These are phyloP conservation scores for Lampris incognitus DNA, from an alignment of 2,113 vertebrate species.

Conservation along the genomic window DNA sequence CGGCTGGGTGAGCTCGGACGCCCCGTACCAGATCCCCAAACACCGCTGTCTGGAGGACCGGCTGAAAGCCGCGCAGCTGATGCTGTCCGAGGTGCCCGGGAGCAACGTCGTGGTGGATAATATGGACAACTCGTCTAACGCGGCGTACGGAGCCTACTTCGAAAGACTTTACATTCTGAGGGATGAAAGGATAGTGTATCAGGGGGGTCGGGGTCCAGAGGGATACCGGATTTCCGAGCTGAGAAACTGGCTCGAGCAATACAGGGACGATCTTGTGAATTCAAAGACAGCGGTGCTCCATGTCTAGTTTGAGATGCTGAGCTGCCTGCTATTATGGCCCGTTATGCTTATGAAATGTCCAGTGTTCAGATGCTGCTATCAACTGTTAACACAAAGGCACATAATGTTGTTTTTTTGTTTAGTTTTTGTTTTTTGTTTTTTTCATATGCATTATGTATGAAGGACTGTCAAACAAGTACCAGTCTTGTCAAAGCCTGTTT, in stretches of 20 bases:
- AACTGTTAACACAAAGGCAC: slow-evolving; percentile 54
- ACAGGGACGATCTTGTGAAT: slow-evolving; percentile 82
- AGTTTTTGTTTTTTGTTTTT: slow-evolving; percentile 4
- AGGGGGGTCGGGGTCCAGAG: slow-evolving; percentile 95
- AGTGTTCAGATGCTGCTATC: slow-evolving; percentile 73
- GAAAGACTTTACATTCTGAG: slow-evolving; percentile 96
- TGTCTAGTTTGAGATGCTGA: slow-evolving; percentile 77
- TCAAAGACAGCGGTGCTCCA: slow-evolving; percentile 84
- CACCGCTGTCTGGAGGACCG: slow-evolving; percentile 97
- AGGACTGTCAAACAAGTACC: slow-evolving; percentile 43
- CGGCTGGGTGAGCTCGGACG: slow-evolving; percentile 98
- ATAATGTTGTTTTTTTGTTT: slow-evolving; percentile 21
- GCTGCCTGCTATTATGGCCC: slow-evolving; percentile 29
- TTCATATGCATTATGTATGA: slow-evolving; percentile 24
- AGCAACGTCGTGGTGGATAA: slow-evolving; percentile 93
- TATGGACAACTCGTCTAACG: slow-evolving; percentile 97
- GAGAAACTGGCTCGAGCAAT: slow-evolving; percentile 92
- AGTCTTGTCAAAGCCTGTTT: slow-evolving; percentile 41
- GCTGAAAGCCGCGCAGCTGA: slow-evolving; percentile 89
- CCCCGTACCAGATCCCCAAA: slow-evolving; percentile 93
- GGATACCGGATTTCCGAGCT: slow-evolving; percentile 97
- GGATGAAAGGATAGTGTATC: slow-evolving; percentile 91
- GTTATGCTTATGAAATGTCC: slow-evolving; percentile 46
- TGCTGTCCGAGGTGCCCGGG: slow-evolving; percentile 87
- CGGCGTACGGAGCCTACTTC: slow-evolving; percentile 98